These are phyloP conservation scores for Aspidapion aeneum DNA, from an alignment of 2,888 invertebrate species.

Conservation along the genomic window DNA sequence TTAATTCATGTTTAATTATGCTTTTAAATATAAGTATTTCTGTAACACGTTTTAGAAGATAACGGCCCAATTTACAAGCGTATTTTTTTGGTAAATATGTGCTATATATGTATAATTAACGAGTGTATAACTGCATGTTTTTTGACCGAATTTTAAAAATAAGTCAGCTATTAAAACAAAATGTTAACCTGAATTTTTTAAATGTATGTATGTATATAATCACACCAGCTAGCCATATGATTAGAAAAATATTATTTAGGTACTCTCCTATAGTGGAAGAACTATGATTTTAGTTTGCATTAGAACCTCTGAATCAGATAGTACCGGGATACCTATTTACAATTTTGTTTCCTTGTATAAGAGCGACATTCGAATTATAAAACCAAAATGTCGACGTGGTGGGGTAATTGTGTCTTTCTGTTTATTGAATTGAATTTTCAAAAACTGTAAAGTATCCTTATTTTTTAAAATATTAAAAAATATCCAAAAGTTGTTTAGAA, in stretches of 20 bases:
- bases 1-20: too few relatives aligned
- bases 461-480: too few relatives aligned
- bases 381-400: too few relatives aligned
- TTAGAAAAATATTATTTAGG: background rate
- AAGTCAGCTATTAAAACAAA: background rate
- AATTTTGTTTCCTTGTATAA: too few relatives aligned
- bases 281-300: conserved; percentile 29
- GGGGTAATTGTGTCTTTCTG: too few relatives aligned
- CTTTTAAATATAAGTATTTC: background rate
- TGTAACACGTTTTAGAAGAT: background rate
- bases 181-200: background rate
- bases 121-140: background rate
- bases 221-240: conserved; percentile 4
- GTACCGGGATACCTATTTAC: too few relatives aligned
- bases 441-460: too few relatives aligned
- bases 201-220: background rate
- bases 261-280: conserved; percentile 30
- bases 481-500: too few relatives aligned
- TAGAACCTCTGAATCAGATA: background rate
- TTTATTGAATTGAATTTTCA: too few relatives aligned
- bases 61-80: background rate
- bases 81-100: background rate
- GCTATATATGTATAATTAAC: too few relatives aligned
- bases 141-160: background rate
- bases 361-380: too few relatives aligned